Evolutionary conservation across 2,797 vertebrate genomes (phyloP).

Genomic region (Falco cherrug): DNA sequence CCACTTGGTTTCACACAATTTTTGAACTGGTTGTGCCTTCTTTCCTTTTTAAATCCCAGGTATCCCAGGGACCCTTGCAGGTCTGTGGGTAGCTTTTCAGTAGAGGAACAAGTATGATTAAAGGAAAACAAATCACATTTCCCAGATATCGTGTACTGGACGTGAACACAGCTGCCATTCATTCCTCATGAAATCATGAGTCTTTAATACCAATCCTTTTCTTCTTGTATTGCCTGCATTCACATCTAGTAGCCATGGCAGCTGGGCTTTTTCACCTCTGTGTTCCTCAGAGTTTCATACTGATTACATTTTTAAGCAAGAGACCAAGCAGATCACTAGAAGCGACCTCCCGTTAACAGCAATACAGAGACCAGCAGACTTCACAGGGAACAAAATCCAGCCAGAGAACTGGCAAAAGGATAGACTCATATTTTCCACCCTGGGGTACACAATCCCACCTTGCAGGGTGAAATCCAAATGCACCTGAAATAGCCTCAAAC

Average conservation of each 20-base stretch:
- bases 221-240: background rate
- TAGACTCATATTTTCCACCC: background rate
- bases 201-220: background rate
- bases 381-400: background rate
- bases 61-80: background rate
- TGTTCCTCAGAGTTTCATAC: background rate
- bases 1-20: background rate
- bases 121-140: background rate
- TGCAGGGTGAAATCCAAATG: background rate
- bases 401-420: background rate
- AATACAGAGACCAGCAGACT: background rate
- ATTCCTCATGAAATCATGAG: background rate
- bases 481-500: background rate
- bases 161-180: background rate
- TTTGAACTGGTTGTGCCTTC: background rate
- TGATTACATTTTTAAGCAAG: background rate
- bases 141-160: rapidly evolving
- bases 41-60: background rate
- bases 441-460: background rate
- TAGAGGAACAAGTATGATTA: background rate
- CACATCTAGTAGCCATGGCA: background rate
- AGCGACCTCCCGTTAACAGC: rapidly evolving
- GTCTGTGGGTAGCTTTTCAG: background rate
- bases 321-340: background rate
- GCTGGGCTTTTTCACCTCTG: background rate